These are phyloP conservation scores for Nycteola revayana DNA, from an alignment of 2,888 invertebrate genomes.

Conservation along the genomic window DNA sequence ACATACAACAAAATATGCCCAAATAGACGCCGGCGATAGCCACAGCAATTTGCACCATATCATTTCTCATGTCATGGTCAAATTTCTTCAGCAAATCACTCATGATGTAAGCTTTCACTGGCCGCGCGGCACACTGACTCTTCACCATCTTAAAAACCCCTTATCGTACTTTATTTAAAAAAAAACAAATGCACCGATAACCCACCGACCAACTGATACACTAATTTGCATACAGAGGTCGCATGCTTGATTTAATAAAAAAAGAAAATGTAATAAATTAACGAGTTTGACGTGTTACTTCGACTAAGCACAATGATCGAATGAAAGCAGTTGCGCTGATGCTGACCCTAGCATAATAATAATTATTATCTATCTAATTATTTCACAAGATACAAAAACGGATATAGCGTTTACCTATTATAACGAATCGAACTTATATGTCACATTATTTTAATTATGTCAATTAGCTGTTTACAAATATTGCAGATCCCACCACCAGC, in stretches of 20 bases:
- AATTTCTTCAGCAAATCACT: constrained; percentile 72
- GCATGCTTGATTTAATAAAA: constrained; percentile 42
- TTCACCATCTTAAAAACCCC: constrained; percentile 58
- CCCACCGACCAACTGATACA: constrained; percentile 54
- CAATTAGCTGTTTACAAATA: no score
- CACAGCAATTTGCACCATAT: constrained; percentile 60
- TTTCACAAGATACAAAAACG: constrained; percentile 16
- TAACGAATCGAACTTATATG: not conserved
- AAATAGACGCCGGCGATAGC: constrained; percentile 65
- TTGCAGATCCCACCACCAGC: no score
- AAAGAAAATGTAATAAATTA: constrained; percentile 22
- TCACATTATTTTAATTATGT: not conserved
- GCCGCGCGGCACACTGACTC: constrained; percentile 62
- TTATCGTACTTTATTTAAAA: constrained; percentile 38
- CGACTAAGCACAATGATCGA: constrained; percentile 36
- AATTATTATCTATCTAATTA: constrained; percentile 29
- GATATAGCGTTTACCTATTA: constrained; percentile 18
- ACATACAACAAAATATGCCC: constrained; percentile 69
- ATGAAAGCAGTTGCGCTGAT: constrained; percentile 30
- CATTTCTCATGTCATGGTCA: constrained; percentile 61
- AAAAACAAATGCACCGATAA: constrained; percentile 63
- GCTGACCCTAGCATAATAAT: constrained; percentile 39
- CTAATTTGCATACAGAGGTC: constrained; percentile 46
- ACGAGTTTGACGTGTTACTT: constrained; percentile 43
- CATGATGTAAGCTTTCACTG: constrained; percentile 73